Conservation (phyloP, 2,888 invertebrate species). For the Sceliomorpha sp. region DNA sequence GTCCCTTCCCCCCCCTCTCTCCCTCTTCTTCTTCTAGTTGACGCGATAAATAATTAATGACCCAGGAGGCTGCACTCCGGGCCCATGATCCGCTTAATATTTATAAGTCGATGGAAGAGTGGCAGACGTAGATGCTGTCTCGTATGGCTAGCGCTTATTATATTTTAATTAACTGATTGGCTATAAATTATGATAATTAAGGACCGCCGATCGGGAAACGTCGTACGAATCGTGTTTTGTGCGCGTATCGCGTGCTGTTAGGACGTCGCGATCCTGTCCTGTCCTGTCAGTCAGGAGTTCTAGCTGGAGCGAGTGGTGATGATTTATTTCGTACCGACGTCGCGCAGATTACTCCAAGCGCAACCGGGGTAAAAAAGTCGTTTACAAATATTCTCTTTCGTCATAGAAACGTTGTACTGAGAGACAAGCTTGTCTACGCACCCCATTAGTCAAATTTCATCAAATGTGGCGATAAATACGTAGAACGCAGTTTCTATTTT, state of each 20-base stretch:
- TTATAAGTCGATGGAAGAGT: slow-evolving; percentile 70
- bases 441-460: no score
- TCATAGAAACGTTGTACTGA: slow-evolving; percentile 1
- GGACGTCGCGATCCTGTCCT: not conserved
- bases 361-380: not conserved
- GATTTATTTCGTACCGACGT: slow-evolving; percentile 44
- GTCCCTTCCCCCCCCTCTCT: slow-evolving; percentile 6
- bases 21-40: slow-evolving; percentile 60
- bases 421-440: slow-evolving; percentile 1
- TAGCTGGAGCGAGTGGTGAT: slow-evolving; percentile 41
- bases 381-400: not conserved
- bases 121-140: slow-evolving; percentile 53
- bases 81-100: slow-evolving; percentile 64
- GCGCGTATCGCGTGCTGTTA: slow-evolving; percentile 2
- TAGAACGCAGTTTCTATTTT: no score
- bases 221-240: slow-evolving; percentile 18
- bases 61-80: slow-evolving; percentile 56
- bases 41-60: slow-evolving; percentile 79
- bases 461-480: no score
- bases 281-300: slow-evolving; percentile 12
- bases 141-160: slow-evolving; percentile 65
- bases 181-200: slow-evolving; percentile 78
- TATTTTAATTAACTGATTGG: slow-evolving; percentile 78
- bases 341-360: not conserved
- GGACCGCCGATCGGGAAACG: slow-evolving; percentile 30